Evolutionary conservation across 2,888 invertebrate genomes (phyloP).

Genomic region (Leucoptera coffeella): DNA sequence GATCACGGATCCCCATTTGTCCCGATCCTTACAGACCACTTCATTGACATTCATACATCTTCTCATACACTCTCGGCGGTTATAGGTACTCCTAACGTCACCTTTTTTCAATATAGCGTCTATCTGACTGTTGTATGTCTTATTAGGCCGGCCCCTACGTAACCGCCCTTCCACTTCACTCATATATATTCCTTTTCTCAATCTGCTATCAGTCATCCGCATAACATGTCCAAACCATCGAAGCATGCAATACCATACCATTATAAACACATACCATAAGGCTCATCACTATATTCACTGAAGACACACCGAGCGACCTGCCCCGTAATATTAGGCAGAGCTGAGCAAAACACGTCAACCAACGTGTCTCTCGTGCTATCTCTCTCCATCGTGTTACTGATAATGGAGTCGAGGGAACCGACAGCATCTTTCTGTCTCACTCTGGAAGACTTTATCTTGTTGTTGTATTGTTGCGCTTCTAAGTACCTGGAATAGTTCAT

Average conservation of each 20-base stretch:
- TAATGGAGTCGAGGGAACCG: slow-evolving; percentile 19
- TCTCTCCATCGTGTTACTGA: slow-evolving; percentile 14
- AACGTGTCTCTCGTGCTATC: slow-evolving; percentile 39
- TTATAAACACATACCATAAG: slow-evolving; percentile 14
- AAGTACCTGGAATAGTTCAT: slow-evolving; percentile 23
- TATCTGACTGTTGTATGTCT: too few relatives aligned
- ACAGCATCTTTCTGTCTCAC: slow-evolving; percentile 25
- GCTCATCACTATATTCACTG: slow-evolving; percentile 11
- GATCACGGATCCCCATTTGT: too few relatives aligned
- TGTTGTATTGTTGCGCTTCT: slow-evolving; percentile 50
- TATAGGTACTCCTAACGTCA: too few relatives aligned
- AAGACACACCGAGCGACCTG: slow-evolving; percentile 25
- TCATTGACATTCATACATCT: too few relatives aligned
- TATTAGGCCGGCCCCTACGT: too few relatives aligned
- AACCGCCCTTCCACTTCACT: too few relatives aligned
- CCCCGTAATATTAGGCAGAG: slow-evolving; percentile 39
- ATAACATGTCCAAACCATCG: too few relatives aligned
- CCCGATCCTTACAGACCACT: too few relatives aligned
- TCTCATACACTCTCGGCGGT: too few relatives aligned
- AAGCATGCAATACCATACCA: slow-evolving; percentile 2
- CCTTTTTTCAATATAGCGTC: too few relatives aligned
- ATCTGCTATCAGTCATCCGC: too few relatives aligned
- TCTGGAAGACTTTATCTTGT: slow-evolving; percentile 16
- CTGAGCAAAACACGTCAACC: slow-evolving; percentile 39
- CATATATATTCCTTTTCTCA: too few relatives aligned